These are phyloP conservation scores for Hirtodrosophila histrioides DNA, from an alignment of 2,888 invertebrate genomes.

Conservation along the genomic window DNA sequence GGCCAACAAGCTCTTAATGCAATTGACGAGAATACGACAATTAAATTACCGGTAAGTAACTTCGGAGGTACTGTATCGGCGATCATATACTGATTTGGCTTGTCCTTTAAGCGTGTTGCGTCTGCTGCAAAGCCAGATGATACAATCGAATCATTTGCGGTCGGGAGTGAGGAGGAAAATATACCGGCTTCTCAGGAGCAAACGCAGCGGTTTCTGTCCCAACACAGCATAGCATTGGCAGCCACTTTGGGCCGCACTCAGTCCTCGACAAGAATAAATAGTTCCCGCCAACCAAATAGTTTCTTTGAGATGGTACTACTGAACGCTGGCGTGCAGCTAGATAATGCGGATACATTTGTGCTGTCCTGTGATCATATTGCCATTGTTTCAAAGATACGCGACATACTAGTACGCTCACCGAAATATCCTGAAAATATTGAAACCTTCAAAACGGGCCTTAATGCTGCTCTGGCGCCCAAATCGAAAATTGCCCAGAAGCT, in stretches of 20 bases:
- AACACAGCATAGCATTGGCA: conserved; percentile 78
- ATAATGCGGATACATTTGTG: conserved; percentile 80
- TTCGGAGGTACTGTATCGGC: not conserved
- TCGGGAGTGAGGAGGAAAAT: conserved; percentile 82
- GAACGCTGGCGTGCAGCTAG: conserved; percentile 81
- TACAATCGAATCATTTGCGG: conserved; percentile 38
- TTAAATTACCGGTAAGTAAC: conserved; percentile 75
- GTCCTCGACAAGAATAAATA: conserved; percentile 56
- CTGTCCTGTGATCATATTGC: conserved; percentile 85
- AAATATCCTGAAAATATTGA: conserved; percentile 86
- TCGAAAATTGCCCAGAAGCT: conserved; percentile 76
- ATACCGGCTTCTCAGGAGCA: conserved; percentile 83
- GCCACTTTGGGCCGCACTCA: conserved; percentile 80
- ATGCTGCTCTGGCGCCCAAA: conserved; percentile 80
- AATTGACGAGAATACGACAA: conserved; percentile 81
- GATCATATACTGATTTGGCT: not conserved
- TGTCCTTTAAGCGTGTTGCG: conserved; percentile 36
- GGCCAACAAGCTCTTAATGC: conserved; percentile 60
- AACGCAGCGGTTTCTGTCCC: conserved; percentile 83
- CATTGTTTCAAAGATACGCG: conserved; percentile 85
- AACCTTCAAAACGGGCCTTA: conserved; percentile 85
- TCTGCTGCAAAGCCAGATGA: conserved; percentile 27
- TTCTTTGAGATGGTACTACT: conserved; percentile 82
- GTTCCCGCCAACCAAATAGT: conserved; percentile 79
- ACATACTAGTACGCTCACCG: conserved; percentile 83